Evolutionary conservation across 2,888 invertebrate genomes (phyloP), one percentile per base, ranked within the genome.

Genomic region (Trissolcus japonicus): DNA sequence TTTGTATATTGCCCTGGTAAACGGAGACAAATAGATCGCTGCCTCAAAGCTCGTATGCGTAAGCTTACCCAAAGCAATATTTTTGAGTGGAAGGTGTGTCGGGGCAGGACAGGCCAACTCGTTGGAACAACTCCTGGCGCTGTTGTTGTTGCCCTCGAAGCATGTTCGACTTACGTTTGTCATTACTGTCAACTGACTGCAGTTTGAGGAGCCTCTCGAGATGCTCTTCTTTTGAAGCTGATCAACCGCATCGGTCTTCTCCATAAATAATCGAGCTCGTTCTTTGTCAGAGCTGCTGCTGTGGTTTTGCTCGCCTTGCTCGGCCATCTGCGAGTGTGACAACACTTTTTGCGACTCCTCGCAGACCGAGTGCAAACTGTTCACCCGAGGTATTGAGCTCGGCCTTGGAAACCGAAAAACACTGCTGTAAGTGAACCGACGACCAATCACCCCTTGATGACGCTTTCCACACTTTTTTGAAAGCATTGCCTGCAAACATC

Each of bases 401-500:
- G 84, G 80, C 55, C 80, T 83, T 35, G 82, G 84, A 55, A 82
- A 84, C 6, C 82, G 84, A 29, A 85, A 83, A 9, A 88, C 63
- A 55, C 86, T 88, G 71, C 86, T 89, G 83, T 89, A 89, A 2
- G 85, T 87, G 29, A 84, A 85, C 9, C 83, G 80, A 16, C 83
- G 78, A 0, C 83, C 82, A 13, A 81, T 82, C 7, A 69, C 68
- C 41, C 80, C 82, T 69, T 82, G 83, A 62, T 81, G 82, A 65
- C 84, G 82, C 65, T 86, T 83, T 57, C 87, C 84, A 80, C 90
- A 90, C 40, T 88, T 84, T 71, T 90, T 89, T 3, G 90, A 87
- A 69, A 90, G 84, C 83, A 90, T 90, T 55, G 86, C 84, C 60
- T 68, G 53, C 46, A 67, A 54, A 59, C 41, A 66, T 17, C 3